Percentiles rank a stretch among this genome's conserved stretches.
These are phyloP conservation scores for Lottia scabra DNA, from an alignment of 2,888 invertebrate genomes.

Conservation along the genomic window DNA sequence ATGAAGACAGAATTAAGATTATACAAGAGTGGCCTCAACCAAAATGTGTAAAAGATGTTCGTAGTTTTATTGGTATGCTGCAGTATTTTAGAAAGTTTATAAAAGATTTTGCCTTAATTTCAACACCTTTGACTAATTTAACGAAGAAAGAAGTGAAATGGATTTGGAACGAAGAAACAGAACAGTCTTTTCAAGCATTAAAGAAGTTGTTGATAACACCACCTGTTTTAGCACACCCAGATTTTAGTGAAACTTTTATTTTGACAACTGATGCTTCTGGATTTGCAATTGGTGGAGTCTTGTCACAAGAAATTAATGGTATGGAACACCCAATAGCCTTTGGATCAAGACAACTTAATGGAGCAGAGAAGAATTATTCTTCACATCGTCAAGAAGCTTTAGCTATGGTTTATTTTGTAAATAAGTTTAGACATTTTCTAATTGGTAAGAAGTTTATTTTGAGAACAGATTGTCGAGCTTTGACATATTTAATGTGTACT, in stretches of 20 bases:
- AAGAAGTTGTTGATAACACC: slow-evolving; percentile 5
- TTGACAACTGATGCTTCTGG: slow-evolving; percentile 20
- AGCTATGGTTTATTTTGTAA: too few relatives aligned
- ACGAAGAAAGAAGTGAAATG: not conserved
- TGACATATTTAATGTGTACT: not conserved
- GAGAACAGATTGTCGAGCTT: not conserved
- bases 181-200: slow-evolving; percentile 8
- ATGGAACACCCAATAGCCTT: slow-evolving; percentile 20
- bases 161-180: not conserved
- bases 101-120: not conserved
- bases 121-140: not conserved
- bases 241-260: slow-evolving; percentile 18
- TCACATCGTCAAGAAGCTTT: not conserved
- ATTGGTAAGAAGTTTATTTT: not conserved
- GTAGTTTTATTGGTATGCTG: not conserved
- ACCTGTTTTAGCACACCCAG: too few relatives aligned
- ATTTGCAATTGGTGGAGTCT: slow-evolving; percentile 20
- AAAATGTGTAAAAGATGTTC: too few relatives aligned
- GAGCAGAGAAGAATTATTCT: slow-evolving; percentile 23
- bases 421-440: not conserved
- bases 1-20: not conserved
- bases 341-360: slow-evolving; percentile 11
- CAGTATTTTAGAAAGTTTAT: not conserved
- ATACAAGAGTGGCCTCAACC: not conserved
- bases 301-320: slow-evolving; percentile 20